Conservation (phyloP, 2,888 invertebrate genomes). For the Allacma fusca region DNA sequence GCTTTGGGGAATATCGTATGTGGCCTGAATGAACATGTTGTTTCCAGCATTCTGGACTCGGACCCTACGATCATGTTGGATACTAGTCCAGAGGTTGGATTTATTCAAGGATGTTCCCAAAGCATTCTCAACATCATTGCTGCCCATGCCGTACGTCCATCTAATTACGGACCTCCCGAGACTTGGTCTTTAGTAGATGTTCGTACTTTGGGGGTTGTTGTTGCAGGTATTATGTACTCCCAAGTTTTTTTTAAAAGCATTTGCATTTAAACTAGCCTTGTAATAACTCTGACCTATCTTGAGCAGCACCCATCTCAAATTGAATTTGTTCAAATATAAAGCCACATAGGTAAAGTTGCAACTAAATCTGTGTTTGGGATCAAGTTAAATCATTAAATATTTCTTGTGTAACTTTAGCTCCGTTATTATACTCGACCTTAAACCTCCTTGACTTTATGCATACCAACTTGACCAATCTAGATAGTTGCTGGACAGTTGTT, state of each 20-base stretch:
- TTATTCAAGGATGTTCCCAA: constrained; percentile 55
- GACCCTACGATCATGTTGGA: constrained; percentile 57
- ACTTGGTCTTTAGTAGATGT: constrained; percentile 59
- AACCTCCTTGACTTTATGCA: too few relatives aligned
- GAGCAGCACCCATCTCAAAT: too few relatives aligned
- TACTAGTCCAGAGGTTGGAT: constrained; percentile 54
- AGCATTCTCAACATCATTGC: constrained; percentile 56
- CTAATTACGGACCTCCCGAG: constrained; percentile 58
- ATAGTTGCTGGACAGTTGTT: too few relatives aligned
- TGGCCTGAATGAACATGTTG: constrained; percentile 49
- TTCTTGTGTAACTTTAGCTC: too few relatives aligned
- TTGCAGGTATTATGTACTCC: constrained; percentile 52
- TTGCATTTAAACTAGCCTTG: neutral
- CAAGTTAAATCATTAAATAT: too few relatives aligned
- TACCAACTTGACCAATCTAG: too few relatives aligned
- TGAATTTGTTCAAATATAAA: too few relatives aligned
- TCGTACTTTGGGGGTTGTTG: constrained; percentile 57
- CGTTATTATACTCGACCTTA: too few relatives aligned
- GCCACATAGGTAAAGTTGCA: too few relatives aligned
- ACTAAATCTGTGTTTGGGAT: too few relatives aligned
- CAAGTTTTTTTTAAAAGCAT: neutral
- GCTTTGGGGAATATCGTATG: constrained; percentile 59
- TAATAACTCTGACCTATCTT: neutral
- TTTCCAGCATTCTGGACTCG: constrained; percentile 57
- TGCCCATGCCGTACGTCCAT: constrained; percentile 49